Conservation (phyloP, 2,797 vertebrate species). For the Mus minutoides region DNA sequence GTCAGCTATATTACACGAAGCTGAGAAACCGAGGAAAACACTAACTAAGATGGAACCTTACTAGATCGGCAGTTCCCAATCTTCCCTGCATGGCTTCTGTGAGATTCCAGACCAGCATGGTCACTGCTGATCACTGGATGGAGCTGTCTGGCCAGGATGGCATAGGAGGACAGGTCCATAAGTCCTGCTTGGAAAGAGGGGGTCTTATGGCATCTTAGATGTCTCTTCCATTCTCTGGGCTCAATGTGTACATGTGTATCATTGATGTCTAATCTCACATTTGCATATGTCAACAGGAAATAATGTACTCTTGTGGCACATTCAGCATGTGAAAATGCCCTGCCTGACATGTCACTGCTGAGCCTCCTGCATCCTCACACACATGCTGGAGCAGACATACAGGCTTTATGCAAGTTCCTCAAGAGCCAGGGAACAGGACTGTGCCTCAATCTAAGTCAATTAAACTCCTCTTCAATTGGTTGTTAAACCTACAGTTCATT, state of each 20-base stretch:
- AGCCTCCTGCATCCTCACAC: conserved; percentile 39
- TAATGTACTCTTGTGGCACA: background rate
- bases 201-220: background rate
- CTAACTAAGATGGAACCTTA: background rate
- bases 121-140: background rate
- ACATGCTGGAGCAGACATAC: conserved; percentile 62
- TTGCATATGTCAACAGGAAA: conserved; percentile 33
- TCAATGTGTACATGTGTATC: background rate
- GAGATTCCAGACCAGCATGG: background rate
- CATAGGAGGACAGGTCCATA: background rate
- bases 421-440: conserved; percentile 38
- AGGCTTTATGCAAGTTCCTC: conserved; percentile 43
- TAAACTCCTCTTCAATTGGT: background rate
- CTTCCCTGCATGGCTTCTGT: background rate
- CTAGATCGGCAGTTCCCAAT: background rate
- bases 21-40: background rate
- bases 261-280: conserved; percentile 30
- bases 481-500: conserved; percentile 20
- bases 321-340: conserved; percentile 51
- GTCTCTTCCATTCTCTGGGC: background rate
- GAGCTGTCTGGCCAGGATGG: background rate
- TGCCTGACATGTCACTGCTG: conserved; percentile 15
- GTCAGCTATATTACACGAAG: background rate
- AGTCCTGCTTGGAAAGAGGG: background rate
- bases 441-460: conserved; percentile 24